Conservation (phyloP, 2,797 vertebrate genomes). For the Parambassis ranga region DNA sequence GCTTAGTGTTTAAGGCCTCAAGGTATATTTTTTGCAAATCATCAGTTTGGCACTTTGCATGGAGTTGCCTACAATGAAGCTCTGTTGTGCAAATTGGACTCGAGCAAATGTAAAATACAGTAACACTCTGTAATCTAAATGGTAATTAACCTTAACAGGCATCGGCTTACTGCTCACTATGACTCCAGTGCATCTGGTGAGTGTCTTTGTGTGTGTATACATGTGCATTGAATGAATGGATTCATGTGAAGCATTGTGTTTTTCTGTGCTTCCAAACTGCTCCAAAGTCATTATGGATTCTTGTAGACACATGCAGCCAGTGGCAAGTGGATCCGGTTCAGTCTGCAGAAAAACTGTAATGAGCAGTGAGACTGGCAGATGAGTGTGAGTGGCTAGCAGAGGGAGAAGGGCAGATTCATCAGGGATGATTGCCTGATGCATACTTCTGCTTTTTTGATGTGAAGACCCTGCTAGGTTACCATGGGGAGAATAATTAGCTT, state of each 20-base stretch:
- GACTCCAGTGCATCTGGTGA: conserved; percentile 3
- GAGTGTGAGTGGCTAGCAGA: conserved; percentile 74
- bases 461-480: conserved; percentile 74
- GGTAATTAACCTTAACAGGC: conserved; percentile 60
- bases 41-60: conserved; percentile 37
- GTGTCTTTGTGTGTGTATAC: neutral
- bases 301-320: conserved; percentile 61
- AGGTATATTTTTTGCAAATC: conserved; percentile 50
- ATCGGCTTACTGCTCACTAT: conserved; percentile 40
- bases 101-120: conserved; percentile 41
- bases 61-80: conserved; percentile 19
- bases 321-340: conserved; percentile 61
- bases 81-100: conserved; percentile 25
- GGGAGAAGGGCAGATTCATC: conserved; percentile 79
- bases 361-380: conserved; percentile 71
- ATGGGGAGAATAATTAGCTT: conserved; percentile 80
- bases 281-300: conserved; percentile 67
- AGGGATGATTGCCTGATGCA: conserved; percentile 78
- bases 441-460: conserved; percentile 75
- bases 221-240: neutral
- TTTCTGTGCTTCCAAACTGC: conserved; percentile 58
- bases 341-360: conserved; percentile 61
- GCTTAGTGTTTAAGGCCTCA: conserved; percentile 34
- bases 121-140: conserved; percentile 43
- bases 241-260: conserved; percentile 31